Conservation (phyloP, 2,797 vertebrate genomes). For the Microctenopoma lineatum region DNA sequence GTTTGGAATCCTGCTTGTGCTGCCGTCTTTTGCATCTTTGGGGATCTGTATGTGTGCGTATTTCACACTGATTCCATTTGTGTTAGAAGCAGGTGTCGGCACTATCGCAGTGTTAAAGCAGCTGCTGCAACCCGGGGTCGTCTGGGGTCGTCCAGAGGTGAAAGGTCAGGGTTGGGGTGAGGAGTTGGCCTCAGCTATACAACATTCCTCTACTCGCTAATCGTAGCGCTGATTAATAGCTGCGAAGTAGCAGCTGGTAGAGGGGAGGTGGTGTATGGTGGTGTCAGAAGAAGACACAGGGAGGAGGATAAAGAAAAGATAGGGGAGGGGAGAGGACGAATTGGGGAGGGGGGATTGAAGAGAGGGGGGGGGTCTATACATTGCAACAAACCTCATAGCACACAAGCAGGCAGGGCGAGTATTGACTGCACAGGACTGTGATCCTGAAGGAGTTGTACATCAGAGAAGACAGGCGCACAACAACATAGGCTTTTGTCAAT, state of each 20-base stretch:
- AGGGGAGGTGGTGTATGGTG: slow-evolving; percentile 55
- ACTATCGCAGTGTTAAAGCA: slow-evolving; percentile 71
- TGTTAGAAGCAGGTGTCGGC: slow-evolving; percentile 71
- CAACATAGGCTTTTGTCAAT: slow-evolving; percentile 71
- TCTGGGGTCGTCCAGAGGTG: slow-evolving; percentile 45
- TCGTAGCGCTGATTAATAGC: slow-evolving; percentile 75
- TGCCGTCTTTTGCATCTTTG: slow-evolving; percentile 43
- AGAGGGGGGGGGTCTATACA: slow-evolving; percentile 41
- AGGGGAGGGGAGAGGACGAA: slow-evolving; percentile 16
- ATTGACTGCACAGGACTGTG: slow-evolving; percentile 70
- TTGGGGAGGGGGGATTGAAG: not conserved
- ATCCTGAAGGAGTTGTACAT: slow-evolving; percentile 74
- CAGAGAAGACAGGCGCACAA: slow-evolving; percentile 71
- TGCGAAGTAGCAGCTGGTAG: slow-evolving; percentile 71
- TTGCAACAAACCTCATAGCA: slow-evolving; percentile 49
- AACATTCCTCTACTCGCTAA: slow-evolving; percentile 79
- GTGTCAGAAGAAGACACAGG: slow-evolving; percentile 49
- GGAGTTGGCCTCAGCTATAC: slow-evolving; percentile 70
- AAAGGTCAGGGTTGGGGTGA: slow-evolving; percentile 68
- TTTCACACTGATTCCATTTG: slow-evolving; percentile 26
- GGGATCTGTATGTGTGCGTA: slow-evolving; percentile 13
- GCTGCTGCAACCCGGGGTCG: slow-evolving; percentile 58
- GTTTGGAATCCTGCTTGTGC: slow-evolving; percentile 44
- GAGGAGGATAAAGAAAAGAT: slow-evolving; percentile 38
- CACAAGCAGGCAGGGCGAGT: slow-evolving; percentile 51